Evolutionary conservation across 2,888 invertebrate species (phyloP), one percentile per base, ranked within the genome.

Genomic region (Thysanoteuthis rhombus): DNA sequence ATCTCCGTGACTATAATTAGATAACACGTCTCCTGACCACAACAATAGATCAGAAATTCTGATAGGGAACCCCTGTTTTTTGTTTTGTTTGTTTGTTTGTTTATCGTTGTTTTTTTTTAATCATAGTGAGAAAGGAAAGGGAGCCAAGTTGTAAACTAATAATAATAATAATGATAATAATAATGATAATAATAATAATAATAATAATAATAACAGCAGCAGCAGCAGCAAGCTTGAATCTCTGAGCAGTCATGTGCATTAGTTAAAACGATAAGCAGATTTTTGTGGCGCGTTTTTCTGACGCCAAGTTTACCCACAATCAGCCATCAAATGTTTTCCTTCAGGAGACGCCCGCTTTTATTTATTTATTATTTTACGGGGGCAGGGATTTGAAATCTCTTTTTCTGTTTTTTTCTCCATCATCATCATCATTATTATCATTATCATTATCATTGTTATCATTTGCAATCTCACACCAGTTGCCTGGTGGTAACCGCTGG

Each of bases 1-100:
- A 75, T 75, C 75, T 75, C 75, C n/a, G n/a, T n/a, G 75, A n/a
- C 75, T n/a, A 75, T 75, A 75, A 75, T 75, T 75, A 75, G 75
- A 75, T 75, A 75, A n/a, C 75, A n/a, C n/a, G n/a, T 75, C 75
- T 75, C 36, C 75, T 10, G 12, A 75, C 75, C 19, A 75, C 36
- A 75, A 75, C 75, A 75, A 75, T 75, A 75, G 75, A 75, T 75
- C n/a, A 36, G n/a, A 75, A n/a, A 75, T 75, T n/a, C 12, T 75
- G 75, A 75, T 75, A n/a, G 75, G 75, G 16, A 75, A 75, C 75
- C 75, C 12, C 75, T 36, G 36, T n/a, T 75, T 75, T 75, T n/a
- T 10, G 25, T 25, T n/a, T n/a, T n/a, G n/a, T n/a, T n/a, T n/a
- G n/a, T n/a, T n/a, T n/a, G n/a, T n/a, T n/a, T n/a, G n/a, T n/a